A percentile compares a stretch with the other conserved stretches of the same genome.
These are phyloP conservation scores for Drosophila eohydei DNA, from an alignment of 2,888 invertebrate species.

Conservation along the genomic window DNA sequence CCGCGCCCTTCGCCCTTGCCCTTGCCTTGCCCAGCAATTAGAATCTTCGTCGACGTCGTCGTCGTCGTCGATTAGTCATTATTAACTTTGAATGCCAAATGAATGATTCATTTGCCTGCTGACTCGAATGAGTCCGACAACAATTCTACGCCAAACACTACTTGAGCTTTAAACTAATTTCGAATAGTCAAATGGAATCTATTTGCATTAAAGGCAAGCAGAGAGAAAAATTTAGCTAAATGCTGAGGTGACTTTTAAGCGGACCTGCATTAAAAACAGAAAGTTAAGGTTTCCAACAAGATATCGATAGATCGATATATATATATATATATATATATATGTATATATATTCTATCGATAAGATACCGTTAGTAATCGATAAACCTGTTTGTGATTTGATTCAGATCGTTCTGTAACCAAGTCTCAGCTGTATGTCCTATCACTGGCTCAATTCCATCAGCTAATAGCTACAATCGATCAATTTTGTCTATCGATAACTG, in stretches of 20 bases:
- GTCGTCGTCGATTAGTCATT: slow-evolving; percentile 51
- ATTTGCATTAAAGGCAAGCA: neutral
- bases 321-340: neutral
- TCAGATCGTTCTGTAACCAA: neutral
- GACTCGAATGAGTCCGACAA: slow-evolving; percentile 13
- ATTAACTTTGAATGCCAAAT: slow-evolving; percentile 50
- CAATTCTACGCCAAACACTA: neutral
- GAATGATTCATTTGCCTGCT: slow-evolving; percentile 50
- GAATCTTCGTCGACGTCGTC: slow-evolving; percentile 6
- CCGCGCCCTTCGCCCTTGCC: neutral
- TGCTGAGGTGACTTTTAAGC: too few species aligned
- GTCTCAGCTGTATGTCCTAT: neutral
- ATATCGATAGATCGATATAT: neutral
- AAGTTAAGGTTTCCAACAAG: neutral
- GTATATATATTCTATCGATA: neutral
- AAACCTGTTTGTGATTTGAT: neutral
- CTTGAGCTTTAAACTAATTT: slow-evolving; percentile 18
- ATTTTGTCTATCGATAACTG: neutral
- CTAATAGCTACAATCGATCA: neutral
- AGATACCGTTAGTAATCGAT: neutral
- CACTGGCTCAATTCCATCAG: neutral
- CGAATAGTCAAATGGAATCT: slow-evolving; percentile 4
- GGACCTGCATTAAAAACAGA: neutral
- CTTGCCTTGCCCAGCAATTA: slow-evolving; percentile 30
- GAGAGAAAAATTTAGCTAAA: too few species aligned